phyloP scores from a whole-genome alignment of 2,113 vertebrate genomes.

The Mystacornis crossleyi region DNA sequence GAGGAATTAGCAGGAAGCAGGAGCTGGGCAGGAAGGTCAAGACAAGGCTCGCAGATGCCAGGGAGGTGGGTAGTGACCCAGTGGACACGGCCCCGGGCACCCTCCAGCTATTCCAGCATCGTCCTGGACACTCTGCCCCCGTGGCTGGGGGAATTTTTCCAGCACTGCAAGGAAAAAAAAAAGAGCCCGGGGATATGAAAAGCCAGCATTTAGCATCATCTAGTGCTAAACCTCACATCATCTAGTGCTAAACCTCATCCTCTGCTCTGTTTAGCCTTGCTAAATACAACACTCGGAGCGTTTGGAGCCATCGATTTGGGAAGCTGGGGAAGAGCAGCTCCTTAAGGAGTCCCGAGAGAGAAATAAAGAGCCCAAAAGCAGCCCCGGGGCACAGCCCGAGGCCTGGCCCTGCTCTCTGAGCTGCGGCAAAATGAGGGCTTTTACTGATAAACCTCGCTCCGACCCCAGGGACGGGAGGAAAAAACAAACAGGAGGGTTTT shows the following conservation, averaged over 20 bases:
- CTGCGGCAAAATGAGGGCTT: background rate
- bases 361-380: background rate
- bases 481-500: background rate
- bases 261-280: background rate
- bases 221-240: background rate
- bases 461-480: fast-evolving
- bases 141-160: background rate
- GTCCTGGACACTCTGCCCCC: fast-evolving
- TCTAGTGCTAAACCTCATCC: background rate
- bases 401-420: background rate
- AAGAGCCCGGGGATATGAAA: background rate
- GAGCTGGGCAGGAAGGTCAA: background rate
- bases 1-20: background rate
- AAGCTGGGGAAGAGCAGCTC: background rate
- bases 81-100: fast-evolving
- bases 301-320: background rate
- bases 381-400: background rate
- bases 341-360: fast-evolving
- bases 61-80: fast-evolving
- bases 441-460: fast-evolving
- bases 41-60: background rate
- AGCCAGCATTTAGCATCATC: slow-evolving; percentile 8
- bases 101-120: background rate
- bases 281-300: fast-evolving
- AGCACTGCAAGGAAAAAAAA: fast-evolving